Base-by-base conservation (phyloP, 2,113 vertebrate species). In the Cinclus cinclus region DNA sequence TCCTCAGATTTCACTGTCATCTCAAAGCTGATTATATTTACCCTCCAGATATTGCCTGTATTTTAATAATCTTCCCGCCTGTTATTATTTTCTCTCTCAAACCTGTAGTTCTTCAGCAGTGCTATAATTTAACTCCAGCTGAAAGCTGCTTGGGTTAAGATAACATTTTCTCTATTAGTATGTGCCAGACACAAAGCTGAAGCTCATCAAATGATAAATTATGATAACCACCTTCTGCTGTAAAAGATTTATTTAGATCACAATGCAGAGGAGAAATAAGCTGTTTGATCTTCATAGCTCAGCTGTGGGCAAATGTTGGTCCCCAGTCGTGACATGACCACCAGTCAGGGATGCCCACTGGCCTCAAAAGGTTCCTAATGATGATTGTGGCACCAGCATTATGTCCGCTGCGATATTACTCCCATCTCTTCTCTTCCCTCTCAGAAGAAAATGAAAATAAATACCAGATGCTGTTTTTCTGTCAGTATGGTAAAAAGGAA, bases 31-130 rank as follows among this genome's bases (percentile, higher is more conserved):
- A 94, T 93, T 92, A 78, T 62, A 92, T 93, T 92, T 90, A 71
- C 83, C 83, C 94, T 92, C 76, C 76, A 91, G 94, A 80, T 92
- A 92, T 14, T 87, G 52, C 56, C 80, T 87, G 76, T 93, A 79
- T 90, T 93, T 90, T 94, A 96, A 94, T 94, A 92, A 95, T 83
- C 73, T 92, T 58, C 69, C 69, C 86, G 90, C 94, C 80, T 92
- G 89, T 90, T 75, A 91, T 80, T 89, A 89, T 94, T 89, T 92
- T 89, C 65, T 87, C 52, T 95, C 92, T 52, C 52, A 90, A 70
- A 86, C 94, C 71, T 84, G 73, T 68, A 46, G 8, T 68, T 95
- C 49, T 88, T 90, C 65, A 73, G 67, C 73, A 84, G 64, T 53
- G 41, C 69, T 82, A 77, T 92, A 95, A 92, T 88, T 91, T 93